phyloP scores from a whole-genome alignment of 2,113 vertebrate genomes.

The Dascyllus trimaculatus region DNA sequence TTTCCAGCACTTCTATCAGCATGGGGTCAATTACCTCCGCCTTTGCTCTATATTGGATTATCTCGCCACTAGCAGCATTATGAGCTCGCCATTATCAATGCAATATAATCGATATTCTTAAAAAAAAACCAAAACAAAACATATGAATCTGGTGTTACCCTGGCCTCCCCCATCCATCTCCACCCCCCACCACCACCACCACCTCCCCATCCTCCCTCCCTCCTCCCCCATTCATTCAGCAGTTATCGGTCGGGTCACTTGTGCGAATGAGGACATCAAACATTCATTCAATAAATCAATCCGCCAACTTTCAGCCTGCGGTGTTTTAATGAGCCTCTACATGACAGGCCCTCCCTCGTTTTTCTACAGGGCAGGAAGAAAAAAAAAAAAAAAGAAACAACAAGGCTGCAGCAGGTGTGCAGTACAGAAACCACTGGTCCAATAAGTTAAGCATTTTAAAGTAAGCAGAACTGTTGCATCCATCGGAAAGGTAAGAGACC shows the following conservation, averaged over 20 bases:
- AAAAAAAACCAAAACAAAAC: slow-evolving; percentile 12
- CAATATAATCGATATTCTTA: slow-evolving; percentile 68
- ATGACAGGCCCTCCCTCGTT: slow-evolving; percentile 64
- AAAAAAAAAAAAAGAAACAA: slow-evolving; percentile 13
- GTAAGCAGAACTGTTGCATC: slow-evolving; percentile 62
- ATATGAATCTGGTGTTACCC: slow-evolving; percentile 1
- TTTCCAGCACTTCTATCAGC: slow-evolving; percentile 58
- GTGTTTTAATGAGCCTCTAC: slow-evolving; percentile 78
- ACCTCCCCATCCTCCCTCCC: not conserved
- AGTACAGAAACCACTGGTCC: slow-evolving; percentile 46
- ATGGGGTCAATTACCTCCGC: slow-evolving; percentile 69
- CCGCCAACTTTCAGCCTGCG: slow-evolving; percentile 69
- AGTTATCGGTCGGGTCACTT: slow-evolving; percentile 56
- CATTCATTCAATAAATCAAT: slow-evolving; percentile 82
- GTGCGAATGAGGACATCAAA: slow-evolving; percentile 70
- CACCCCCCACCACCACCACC: accelerated
- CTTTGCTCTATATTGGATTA: slow-evolving; percentile 67
- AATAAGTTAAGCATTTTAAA: slow-evolving; percentile 59
- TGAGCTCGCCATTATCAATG: slow-evolving; percentile 60
- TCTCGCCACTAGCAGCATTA: slow-evolving; percentile 60
- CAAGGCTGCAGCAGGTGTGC: slow-evolving; percentile 81
- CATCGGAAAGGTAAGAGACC: slow-evolving; percentile 68
- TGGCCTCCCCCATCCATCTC: not conserved
- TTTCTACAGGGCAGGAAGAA: slow-evolving; percentile 20
- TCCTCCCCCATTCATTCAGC: slow-evolving; percentile 19